Evolutionary conservation across 2,888 invertebrate species (phyloP).

Genomic region (Glomeris marginata): DNA sequence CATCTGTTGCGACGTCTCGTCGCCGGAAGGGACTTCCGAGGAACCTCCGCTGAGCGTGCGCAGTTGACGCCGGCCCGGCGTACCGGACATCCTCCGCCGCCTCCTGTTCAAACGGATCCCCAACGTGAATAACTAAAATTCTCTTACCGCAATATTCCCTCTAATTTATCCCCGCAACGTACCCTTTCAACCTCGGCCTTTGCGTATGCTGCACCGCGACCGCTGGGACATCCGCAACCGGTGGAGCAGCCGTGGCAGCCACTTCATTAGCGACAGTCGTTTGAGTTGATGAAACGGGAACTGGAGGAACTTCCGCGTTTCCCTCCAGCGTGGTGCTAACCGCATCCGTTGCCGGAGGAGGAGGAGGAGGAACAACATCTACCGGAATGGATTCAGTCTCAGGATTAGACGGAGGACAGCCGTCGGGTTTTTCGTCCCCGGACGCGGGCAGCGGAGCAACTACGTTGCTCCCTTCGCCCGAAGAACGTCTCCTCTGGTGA

Average conservation of each 20-base stretch:
- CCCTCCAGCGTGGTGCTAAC: not conserved
- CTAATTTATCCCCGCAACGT: not conserved
- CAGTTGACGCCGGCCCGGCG: conserved; percentile 40
- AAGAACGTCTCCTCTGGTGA: conserved; percentile 15
- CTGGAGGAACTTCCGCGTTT: not conserved
- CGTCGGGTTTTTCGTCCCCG: conserved; percentile 11
- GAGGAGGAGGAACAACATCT: not conserved
- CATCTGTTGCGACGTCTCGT: conserved; percentile 36
- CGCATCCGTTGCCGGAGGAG: conserved; percentile 11
- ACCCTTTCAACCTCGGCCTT: conserved; percentile 15
- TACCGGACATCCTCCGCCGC: conserved; percentile 42
- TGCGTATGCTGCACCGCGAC: conserved; percentile 18
- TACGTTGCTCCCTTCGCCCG: conserved; percentile 15
- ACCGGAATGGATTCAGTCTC: too few relatives aligned
- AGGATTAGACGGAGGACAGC: not conserved
- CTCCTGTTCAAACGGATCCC: too few relatives aligned
- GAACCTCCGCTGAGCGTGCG: conserved; percentile 63
- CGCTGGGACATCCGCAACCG: conserved; percentile 1
- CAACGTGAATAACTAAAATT: not conserved
- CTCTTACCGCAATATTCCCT: not conserved
- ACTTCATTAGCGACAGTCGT: not conserved
- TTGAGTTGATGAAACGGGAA: too few relatives aligned
- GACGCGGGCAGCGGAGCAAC: conserved; percentile 1
- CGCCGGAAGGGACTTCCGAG: conserved; percentile 50
- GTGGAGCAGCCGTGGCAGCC: conserved; percentile 1